These are phyloP conservation scores for Cottoperca gobio DNA, from an alignment of 2,797 vertebrate species.

Conservation along the genomic window DNA sequence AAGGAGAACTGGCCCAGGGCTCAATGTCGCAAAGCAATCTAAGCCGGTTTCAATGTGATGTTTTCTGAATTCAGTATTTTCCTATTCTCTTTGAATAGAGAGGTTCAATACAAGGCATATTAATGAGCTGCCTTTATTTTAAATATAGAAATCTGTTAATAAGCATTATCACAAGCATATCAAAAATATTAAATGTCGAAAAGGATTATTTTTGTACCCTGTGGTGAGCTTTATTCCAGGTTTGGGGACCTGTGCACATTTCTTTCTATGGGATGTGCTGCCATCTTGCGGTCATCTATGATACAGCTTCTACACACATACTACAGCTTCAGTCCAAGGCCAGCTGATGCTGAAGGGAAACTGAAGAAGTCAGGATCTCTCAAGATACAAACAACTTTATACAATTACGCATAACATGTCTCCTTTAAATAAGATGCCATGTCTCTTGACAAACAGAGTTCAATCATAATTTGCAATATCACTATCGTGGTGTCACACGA, in stretches of 20 bases:
- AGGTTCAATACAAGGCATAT: constrained; percentile 26
- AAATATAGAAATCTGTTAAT: constrained; percentile 55
- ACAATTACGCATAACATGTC: too few relatives aligned
- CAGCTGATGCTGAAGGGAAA: background rate
- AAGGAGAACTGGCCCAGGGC: constrained; percentile 10
- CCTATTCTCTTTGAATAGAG: constrained; percentile 33
- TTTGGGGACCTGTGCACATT: background rate
- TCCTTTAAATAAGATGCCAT: too few relatives aligned
- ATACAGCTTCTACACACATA: background rate
- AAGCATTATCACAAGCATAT: constrained; percentile 41
- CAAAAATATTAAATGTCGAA: constrained; percentile 48
- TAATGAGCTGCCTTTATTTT: constrained; percentile 45
- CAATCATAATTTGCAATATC: too few relatives aligned
- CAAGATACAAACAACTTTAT: background rate
- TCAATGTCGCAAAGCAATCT: constrained; percentile 12
- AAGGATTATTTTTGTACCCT: constrained; percentile 53
- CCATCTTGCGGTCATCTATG: constrained; percentile 65
- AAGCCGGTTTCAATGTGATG: constrained; percentile 24
- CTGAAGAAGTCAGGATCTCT: background rate
- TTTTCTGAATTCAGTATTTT: constrained; percentile 35
- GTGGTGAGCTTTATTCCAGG: constrained; percentile 28
- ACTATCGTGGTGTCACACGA: too few relatives aligned
- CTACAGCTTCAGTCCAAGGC: background rate
- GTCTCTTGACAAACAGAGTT: too few relatives aligned
- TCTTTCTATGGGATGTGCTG: constrained; percentile 50